Evolutionary conservation across 2,888 invertebrate genomes (phyloP).

Genomic region (Drosophila engyochracea): DNA sequence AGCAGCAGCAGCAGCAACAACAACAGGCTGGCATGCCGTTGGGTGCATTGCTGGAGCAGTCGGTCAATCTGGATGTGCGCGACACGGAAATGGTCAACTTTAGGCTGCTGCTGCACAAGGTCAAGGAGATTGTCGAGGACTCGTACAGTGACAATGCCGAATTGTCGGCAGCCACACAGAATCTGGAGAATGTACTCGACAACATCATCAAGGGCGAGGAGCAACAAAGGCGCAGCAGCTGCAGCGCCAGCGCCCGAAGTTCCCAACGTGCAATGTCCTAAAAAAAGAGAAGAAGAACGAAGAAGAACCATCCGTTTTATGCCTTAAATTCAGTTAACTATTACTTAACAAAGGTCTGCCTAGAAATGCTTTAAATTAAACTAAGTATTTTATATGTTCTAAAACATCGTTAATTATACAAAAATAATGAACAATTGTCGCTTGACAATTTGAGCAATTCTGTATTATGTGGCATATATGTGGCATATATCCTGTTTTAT

Average conservation of each 20-base stretch:
- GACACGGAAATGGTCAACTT: slow-evolving; percentile 85
- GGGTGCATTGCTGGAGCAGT: slow-evolving; percentile 60
- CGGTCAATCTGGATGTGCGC: slow-evolving; percentile 58
- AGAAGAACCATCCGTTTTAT: neutral
- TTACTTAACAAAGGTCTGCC: slow-evolving; percentile 5
- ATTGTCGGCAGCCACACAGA: slow-evolving; percentile 84
- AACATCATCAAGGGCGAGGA: slow-evolving; percentile 84
- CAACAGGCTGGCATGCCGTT: slow-evolving; percentile 42
- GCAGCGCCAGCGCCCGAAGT: slow-evolving; percentile 31
- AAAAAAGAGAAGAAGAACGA: too few species aligned
- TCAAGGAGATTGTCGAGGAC: slow-evolving; percentile 85
- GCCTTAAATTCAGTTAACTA: neutral
- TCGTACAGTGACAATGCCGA: slow-evolving; percentile 85
- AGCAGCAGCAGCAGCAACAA: slow-evolving; percentile 7
- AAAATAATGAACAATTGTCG: slow-evolving; percentile 11
- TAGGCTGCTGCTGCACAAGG: slow-evolving; percentile 82
- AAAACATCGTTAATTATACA: neutral
- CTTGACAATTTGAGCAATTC: slow-evolving; percentile 12
- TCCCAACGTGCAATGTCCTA: slow-evolving; percentile 18
- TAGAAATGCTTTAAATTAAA: slow-evolving; percentile 32
- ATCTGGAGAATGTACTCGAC: slow-evolving; percentile 84
- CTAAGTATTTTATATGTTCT: slow-evolving; percentile 8
- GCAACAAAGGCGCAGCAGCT: slow-evolving; percentile 72
- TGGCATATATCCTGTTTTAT: slow-evolving; percentile 12
- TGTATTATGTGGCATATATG: slow-evolving; percentile 11